A percentile compares a stretch with the other conserved stretches of the same genome.
These are phyloP conservation scores for Lagodon rhomboides DNA, from an alignment of 2,797 vertebrate species.

Conservation along the genomic window DNA sequence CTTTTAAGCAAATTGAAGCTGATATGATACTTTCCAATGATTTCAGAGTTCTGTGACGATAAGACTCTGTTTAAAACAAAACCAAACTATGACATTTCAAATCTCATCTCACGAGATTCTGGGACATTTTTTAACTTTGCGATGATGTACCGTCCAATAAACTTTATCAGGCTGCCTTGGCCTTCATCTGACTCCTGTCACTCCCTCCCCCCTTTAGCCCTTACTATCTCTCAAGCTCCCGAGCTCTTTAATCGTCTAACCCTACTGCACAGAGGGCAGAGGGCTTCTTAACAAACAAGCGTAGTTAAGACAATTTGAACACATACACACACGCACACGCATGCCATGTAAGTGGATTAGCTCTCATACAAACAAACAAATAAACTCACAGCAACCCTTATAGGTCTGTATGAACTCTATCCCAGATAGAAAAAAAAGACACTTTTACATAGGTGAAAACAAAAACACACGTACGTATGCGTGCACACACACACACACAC, in stretches of 20 bases:
- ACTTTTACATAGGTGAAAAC: constrained; percentile 10
- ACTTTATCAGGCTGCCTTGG: constrained; percentile 69
- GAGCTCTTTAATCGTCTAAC: constrained; percentile 69
- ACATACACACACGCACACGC: constrained; percentile 7
- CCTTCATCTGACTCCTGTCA: constrained; percentile 66
- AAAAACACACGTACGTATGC: not conserved
- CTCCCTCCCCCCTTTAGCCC: constrained; percentile 43
- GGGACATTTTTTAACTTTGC: constrained; percentile 35
- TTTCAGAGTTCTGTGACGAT: not conserved
- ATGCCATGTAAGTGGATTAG: constrained; percentile 61
- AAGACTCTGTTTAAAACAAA: constrained; percentile 12
- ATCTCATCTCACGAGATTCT: constrained; percentile 25
- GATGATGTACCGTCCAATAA: constrained; percentile 26
- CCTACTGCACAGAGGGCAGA: constrained; percentile 63
- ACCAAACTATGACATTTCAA: constrained; percentile 25
- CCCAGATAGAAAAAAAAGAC: constrained; percentile 32
- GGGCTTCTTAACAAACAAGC: constrained; percentile 67
- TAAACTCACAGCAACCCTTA: constrained; percentile 29
- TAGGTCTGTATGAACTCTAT: constrained; percentile 5
- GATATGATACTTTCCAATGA: constrained; percentile 4
- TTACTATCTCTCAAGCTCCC: constrained; percentile 59
- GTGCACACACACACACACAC: constrained; percentile 4
- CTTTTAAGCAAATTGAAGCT: constrained; percentile 22
- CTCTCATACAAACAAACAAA: constrained; percentile 53
- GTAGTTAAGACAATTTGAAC: constrained; percentile 54